phyloP scores from a whole-genome alignment of 2,113 vertebrate species.

The Prolemur simus region DNA sequence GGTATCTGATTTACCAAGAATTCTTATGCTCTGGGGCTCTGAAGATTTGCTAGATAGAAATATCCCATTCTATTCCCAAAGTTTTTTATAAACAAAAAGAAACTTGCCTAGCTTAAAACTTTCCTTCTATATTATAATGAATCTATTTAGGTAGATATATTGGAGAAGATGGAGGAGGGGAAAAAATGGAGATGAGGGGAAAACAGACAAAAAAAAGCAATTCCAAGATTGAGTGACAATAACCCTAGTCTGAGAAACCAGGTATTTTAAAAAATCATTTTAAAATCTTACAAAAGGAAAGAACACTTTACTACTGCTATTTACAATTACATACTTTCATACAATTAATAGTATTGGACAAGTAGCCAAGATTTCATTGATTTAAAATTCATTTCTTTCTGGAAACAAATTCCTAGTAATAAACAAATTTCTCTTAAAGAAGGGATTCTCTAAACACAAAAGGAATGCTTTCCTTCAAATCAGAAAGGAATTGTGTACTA shows the following conservation, averaged over 20 bases:
- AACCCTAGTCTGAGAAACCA: background rate
- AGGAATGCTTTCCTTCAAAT: conserved; percentile 26
- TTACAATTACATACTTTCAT: background rate
- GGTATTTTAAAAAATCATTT: background rate
- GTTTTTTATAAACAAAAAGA: conserved; percentile 20
- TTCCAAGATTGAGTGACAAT: background rate
- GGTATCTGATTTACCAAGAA: background rate
- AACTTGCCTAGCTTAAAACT: background rate
- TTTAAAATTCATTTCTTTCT: background rate
- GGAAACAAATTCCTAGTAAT: conserved; percentile 11
- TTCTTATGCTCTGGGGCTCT: background rate
- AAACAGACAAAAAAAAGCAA: background rate
- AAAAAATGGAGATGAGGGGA: background rate
- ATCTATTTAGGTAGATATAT: background rate
- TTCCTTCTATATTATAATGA: background rate
- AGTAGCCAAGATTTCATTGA: background rate
- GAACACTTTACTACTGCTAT: background rate
- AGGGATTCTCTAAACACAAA: background rate
- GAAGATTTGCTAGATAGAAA: conserved; percentile 7
- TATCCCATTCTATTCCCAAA: background rate
- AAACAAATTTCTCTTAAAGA: background rate
- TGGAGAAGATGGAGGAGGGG: background rate
- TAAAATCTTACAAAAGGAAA: conserved; percentile 14
- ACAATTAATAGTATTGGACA: conserved; percentile 22
- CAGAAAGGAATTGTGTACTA: background rate